phyloP scores from a whole-genome alignment of 1,140 invertebrate genomes.

The Drosophila rufa region DNA sequence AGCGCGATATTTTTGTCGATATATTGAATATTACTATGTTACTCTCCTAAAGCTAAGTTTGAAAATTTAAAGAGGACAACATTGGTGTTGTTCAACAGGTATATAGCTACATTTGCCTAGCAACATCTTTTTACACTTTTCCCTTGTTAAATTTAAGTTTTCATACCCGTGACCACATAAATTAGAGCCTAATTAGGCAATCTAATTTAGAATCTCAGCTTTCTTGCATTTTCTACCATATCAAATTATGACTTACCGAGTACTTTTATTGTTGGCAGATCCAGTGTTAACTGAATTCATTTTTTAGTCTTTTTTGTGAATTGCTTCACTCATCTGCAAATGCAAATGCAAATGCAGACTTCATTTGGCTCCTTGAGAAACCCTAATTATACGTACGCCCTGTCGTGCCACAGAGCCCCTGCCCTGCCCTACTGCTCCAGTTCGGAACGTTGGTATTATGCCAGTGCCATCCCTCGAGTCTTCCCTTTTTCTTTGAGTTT shows the following conservation, averaged over 20 bases:
- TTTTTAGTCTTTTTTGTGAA: conserved; percentile 5
- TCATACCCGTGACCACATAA: no score
- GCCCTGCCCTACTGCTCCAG: conserved; percentile 50
- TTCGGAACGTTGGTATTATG: conserved; percentile 33
- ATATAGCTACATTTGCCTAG: not conserved
- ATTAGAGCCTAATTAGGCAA: no score
- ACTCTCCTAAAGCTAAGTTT: not conserved
- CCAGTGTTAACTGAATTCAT: not conserved
- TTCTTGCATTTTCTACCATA: not conserved
- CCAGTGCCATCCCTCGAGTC: conserved; percentile 1
- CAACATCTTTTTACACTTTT: not conserved
- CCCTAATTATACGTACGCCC: conserved; percentile 60
- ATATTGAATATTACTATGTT: no score
- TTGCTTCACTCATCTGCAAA: conserved; percentile 14
- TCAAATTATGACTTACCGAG: not conserved
- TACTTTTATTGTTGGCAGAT: not conserved
- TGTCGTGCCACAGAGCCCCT: conserved; percentile 28
- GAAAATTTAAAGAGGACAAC: not conserved
- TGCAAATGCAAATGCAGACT: conserved; percentile 28
- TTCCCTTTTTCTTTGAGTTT: conserved; percentile 39
- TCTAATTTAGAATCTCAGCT: not conserved
- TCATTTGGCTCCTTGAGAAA: conserved; percentile 69
- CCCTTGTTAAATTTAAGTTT: no score
- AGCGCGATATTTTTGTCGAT: no score
- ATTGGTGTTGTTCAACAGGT: not conserved